Percentiles rank a stretch among this genome's conserved stretches.
phyloP scores from a whole-genome alignment of 2,888 invertebrate genomes.

The Polyploca ridens region DNA sequence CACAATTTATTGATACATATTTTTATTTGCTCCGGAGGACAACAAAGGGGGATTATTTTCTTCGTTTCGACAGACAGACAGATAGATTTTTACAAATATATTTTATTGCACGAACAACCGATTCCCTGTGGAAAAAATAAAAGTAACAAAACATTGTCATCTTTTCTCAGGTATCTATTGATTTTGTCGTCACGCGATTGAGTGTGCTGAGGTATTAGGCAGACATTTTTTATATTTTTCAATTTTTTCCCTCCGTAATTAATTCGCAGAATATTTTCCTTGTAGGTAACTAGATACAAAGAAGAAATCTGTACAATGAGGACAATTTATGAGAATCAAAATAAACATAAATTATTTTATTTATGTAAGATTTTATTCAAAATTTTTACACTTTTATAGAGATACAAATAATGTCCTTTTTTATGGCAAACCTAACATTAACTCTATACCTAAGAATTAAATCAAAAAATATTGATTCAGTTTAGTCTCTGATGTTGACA shows the following conservation, averaged over 20 bases:
- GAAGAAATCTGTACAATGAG: too few species aligned
- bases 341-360: too few species aligned
- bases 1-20: slow-evolving; percentile 5
- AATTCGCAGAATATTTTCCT: background rate
- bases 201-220: background rate
- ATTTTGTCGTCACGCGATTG: background rate
- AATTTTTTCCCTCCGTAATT: background rate
- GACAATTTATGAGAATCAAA: too few species aligned
- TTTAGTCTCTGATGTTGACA: too few species aligned
- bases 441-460: too few species aligned
- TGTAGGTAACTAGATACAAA: too few species aligned
- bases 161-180: background rate
- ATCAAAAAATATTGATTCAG: too few species aligned
- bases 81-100: slow-evolving; percentile 29
- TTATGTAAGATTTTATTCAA: too few species aligned
- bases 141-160: background rate
- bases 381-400: too few species aligned
- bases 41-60: slow-evolving; percentile 29
- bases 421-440: too few species aligned
- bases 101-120: slow-evolving; percentile 14
- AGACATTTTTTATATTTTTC: background rate
- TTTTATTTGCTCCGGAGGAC: slow-evolving; percentile 23
- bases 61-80: slow-evolving; percentile 18
- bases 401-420: too few species aligned
- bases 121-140: background rate